These are phyloP conservation scores for Bombus balteatus DNA, from an alignment of 1,140 invertebrate species.

Conservation along the genomic window DNA sequence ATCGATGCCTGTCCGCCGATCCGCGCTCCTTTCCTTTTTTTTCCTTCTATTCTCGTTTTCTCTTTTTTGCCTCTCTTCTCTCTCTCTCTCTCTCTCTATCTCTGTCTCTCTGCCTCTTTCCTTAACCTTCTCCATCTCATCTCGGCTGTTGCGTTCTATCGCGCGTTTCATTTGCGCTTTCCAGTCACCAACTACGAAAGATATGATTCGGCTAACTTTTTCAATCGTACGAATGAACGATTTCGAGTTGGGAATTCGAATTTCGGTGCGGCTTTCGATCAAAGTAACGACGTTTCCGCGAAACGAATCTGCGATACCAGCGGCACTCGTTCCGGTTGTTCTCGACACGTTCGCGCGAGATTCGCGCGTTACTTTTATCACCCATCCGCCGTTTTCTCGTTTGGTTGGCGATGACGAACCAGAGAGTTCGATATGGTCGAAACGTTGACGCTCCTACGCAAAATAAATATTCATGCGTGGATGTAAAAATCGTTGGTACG, in stretches of 20 bases:
- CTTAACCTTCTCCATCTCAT: too few species aligned
- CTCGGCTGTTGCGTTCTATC: too few species aligned
- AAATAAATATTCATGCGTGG: constrained; percentile 19
- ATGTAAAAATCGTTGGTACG: constrained; percentile 10
- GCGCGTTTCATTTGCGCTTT: too few species aligned
- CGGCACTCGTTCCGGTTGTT: too few species aligned
- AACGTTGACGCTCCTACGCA: constrained; percentile 16
- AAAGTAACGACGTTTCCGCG: not conserved
- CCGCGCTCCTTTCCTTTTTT: constrained; percentile 15
- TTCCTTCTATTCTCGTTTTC: not conserved
- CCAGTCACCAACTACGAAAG: not conserved
- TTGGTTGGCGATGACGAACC: not conserved
- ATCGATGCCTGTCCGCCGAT: constrained; percentile 58
- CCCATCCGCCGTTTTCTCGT: not conserved
- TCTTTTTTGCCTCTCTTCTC: not conserved
- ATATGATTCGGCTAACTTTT: not conserved
- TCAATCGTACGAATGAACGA: not conserved
- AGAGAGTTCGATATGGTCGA: constrained; percentile 5
- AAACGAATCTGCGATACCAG: not conserved
- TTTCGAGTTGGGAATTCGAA: not conserved
- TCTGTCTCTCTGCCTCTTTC: too few species aligned
- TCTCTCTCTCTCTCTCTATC: not conserved
- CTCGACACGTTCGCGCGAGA: not conserved
- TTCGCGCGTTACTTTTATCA: not conserved
- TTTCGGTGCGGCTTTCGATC: not conserved